phyloP scores from a whole-genome alignment of 1,140 invertebrate species.

The Halesus radiatus region DNA sequence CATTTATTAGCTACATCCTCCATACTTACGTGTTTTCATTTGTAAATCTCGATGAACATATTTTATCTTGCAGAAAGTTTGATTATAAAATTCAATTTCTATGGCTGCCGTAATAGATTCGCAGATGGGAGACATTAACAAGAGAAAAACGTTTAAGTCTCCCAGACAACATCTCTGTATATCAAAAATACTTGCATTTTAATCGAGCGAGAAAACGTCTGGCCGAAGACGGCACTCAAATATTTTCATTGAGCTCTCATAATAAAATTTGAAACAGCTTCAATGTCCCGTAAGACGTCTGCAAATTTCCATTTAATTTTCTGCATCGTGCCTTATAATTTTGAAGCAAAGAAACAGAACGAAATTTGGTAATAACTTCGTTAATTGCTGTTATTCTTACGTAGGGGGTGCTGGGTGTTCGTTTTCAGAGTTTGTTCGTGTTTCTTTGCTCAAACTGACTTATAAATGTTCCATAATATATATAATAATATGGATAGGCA shows the following conservation, averaged over 20 bases:
- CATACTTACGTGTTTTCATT: no score
- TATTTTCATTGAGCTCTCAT: slow-evolving; percentile 13
- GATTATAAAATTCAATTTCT: slow-evolving; percentile 24
- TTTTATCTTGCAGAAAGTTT: no score
- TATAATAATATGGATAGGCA: no score
- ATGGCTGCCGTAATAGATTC: slow-evolving; percentile 20
- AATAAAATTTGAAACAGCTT: slow-evolving; percentile 17
- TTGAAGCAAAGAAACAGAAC: no score
- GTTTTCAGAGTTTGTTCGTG: no score
- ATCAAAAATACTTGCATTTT: slow-evolving; percentile 22
- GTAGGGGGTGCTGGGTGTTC: no score
- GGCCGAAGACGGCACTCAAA: slow-evolving; percentile 1
- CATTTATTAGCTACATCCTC: no score
- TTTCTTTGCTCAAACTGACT: no score
- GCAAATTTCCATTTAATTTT: slow-evolving; percentile 21
- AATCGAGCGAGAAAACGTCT: slow-evolving; percentile 18
- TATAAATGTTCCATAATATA: no score
- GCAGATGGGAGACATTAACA: background rate
- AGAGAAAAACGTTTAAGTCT: slow-evolving; percentile 2
- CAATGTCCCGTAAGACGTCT: background rate
- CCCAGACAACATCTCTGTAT: slow-evolving; percentile 25
- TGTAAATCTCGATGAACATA: no score
- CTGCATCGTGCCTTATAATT: background rate
- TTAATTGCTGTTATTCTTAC: no score
- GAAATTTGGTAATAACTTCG: no score